Evolutionary conservation across 2,888 invertebrate genomes (phyloP), one percentile per base, ranked within the genome.

Genomic region (Caenorhabditis uteleia): DNA sequence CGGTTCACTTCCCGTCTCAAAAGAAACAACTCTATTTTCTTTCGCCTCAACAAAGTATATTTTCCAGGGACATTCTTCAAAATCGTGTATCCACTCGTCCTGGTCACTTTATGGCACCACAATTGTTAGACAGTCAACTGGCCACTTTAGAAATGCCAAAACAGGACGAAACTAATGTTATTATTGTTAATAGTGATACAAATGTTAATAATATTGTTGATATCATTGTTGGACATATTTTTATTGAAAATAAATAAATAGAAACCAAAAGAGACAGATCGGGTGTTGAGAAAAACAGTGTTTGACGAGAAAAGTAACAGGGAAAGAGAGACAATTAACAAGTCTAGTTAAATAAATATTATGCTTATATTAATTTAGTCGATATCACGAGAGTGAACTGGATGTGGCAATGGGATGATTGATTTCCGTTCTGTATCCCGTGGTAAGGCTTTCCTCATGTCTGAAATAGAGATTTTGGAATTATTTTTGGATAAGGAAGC

Each of bases 401-500:
- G 97, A 87, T 95, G 93, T 49, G 89, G 88, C 77, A 95, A 85
- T 26, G 97, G 95, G 85, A 97, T 89, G 48, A 97, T 90, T 12
- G 95, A 95, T 83, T 91, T 91, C 84, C 91, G 92, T 73, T 90
- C 89, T 1, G 90, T 88, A 86, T 98, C 98, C 84, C 92, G 88
- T 3, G 95, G 92, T 76, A 95, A 87, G 5, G 97, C 95, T 87
- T 98, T 98, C 79, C 97, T 88, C 98, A 98, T 98, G 88, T 98
- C 95, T 95, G 86, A 38, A 84, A 49, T 23, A 26, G 25, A 44
- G 25, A 44, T 23, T 39, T 39, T 39, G 12, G 10, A 16, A 16
- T 14, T 39, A 16, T 8, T 14, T 16, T 8, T 39, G 8, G 16
- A 10, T 10, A n/a, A 8, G 16, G 10, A 45, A 23, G 12, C 8